phyloP scores from a whole-genome alignment of 2,797 vertebrate species.

The Pristis pectinata region DNA sequence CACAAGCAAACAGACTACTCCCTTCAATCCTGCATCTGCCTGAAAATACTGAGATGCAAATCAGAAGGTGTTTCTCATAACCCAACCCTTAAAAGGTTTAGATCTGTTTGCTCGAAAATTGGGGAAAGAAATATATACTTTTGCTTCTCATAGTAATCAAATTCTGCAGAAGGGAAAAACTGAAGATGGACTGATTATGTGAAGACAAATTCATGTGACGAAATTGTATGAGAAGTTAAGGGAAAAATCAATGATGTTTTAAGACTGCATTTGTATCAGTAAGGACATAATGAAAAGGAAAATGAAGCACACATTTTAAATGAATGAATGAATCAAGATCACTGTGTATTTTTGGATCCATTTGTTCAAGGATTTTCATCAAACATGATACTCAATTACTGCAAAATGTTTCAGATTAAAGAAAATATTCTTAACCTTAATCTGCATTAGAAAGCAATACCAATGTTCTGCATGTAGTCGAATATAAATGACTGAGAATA shows the following conservation, averaged over 20 bases:
- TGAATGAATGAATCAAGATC: neutral
- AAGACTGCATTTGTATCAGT: neutral
- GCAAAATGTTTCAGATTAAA: neutral
- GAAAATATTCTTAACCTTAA: neutral
- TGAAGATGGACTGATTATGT: neutral
- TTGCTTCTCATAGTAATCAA: neutral
- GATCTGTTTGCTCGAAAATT: neutral
- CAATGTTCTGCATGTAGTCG: neutral
- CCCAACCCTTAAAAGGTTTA: neutral
- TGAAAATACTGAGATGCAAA: neutral
- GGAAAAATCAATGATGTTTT: neutral
- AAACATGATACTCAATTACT: neutral
- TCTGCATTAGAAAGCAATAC: neutral
- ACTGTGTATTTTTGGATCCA: neutral
- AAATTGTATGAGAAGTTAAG: too few relatives aligned
- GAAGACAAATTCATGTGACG: neutral
- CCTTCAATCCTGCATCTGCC: neutral
- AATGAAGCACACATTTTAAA: neutral
- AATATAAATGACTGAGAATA: neutral
- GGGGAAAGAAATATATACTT: neutral
- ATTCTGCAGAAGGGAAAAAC: neutral
- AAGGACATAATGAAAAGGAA: neutral
- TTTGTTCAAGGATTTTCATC: neutral
- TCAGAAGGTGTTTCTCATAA: neutral
- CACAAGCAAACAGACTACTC: neutral